Conservation (phyloP, 2,888 invertebrate species). For the Eilema depressum region DNA sequence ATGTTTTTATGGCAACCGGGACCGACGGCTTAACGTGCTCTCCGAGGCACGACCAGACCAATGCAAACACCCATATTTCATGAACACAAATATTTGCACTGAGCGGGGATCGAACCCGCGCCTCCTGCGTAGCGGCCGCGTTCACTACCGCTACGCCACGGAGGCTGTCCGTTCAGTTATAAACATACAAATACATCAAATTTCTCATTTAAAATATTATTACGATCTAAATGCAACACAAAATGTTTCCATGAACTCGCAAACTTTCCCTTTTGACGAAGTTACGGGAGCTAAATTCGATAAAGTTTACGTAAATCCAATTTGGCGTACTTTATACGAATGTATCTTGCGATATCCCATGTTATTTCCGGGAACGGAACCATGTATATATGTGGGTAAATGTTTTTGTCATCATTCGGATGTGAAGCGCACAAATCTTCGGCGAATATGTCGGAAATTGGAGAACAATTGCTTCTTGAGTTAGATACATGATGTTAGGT, state of each 20-base stretch:
- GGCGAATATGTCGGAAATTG: neutral
- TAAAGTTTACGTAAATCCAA: neutral
- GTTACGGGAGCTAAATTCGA: slow-evolving; percentile 1
- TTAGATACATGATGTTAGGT: neutral
- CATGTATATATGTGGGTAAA: neutral
- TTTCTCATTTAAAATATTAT: neutral
- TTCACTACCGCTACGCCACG: too few species aligned
- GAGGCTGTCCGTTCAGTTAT: too few species aligned
- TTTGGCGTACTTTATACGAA: slow-evolving; percentile 3
- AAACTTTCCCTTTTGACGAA: neutral
- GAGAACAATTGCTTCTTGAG: neutral
- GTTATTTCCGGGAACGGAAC: neutral
- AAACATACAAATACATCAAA: neutral
- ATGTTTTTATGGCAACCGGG: too few species aligned
- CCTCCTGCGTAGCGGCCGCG: too few species aligned
- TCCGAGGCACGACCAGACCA: too few species aligned
- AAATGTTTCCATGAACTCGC: neutral
- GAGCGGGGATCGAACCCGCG: too few species aligned
- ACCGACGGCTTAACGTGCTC: too few species aligned
- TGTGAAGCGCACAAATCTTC: neutral
- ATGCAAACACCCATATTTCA: too few species aligned
- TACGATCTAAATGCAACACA: neutral
- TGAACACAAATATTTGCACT: too few species aligned
- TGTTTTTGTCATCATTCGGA: neutral
- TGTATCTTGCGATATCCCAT: slow-evolving; percentile 2